A percentile compares a stretch with the other conserved stretches of the same genome.
Evolutionary conservation across 2,888 invertebrate species (phyloP).

Genomic region (Synergus laeviventris): DNA sequence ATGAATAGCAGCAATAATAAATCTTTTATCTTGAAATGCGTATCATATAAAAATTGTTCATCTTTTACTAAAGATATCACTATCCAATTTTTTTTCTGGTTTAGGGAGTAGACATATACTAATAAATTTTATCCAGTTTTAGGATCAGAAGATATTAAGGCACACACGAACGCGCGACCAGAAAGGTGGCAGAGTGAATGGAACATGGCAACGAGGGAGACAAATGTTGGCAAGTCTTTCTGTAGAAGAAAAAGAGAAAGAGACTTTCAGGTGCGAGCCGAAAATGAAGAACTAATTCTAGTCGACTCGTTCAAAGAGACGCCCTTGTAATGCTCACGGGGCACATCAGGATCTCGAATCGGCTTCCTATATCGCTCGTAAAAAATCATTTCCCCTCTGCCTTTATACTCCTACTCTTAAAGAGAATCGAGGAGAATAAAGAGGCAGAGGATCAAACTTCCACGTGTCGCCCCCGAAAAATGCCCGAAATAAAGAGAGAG

Average conservation of each 20-base stretch:
- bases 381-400: background rate
- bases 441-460: background rate
- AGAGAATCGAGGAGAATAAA: background rate
- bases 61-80: background rate
- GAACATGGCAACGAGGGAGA: background rate
- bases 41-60: background rate
- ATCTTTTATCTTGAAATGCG: background rate
- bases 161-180: background rate
- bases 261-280: background rate
- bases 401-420: background rate
- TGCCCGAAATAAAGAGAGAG: background rate
- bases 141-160: conserved; percentile 4
- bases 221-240: too few relatives aligned
- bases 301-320: background rate
- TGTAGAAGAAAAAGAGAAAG: background rate
- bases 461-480: background rate
- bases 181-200: background rate
- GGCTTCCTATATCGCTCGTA: background rate
- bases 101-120: background rate
- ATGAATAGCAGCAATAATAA: too few relatives aligned
- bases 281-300: conserved; percentile 9
- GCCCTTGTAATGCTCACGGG: conserved; percentile 7
- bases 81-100: background rate
- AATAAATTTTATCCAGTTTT: background rate
- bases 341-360: background rate